Conservation (phyloP, 2,113 vertebrate genomes). For the Tor tambroides region DNA sequence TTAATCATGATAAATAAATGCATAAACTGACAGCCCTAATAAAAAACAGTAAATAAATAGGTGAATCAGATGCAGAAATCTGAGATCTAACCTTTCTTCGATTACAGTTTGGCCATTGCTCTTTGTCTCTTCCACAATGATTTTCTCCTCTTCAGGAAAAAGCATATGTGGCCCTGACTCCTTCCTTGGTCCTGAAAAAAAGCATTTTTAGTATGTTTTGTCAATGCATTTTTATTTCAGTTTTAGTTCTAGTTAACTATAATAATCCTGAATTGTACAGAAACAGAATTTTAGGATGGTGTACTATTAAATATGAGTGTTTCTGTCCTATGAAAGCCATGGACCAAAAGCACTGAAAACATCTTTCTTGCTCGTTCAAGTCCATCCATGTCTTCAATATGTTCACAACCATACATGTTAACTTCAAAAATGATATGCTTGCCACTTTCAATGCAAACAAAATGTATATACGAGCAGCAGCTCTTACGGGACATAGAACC, state of each 20-base stretch:
- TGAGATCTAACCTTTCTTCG: constrained; percentile 90
- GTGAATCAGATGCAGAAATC: background rate
- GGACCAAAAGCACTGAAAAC: background rate
- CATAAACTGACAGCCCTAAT: background rate
- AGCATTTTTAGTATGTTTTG: background rate
- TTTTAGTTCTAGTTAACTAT: background rate
- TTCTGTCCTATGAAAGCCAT: background rate
- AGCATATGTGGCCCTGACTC: constrained; percentile 91
- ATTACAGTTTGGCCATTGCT: constrained; percentile 97
- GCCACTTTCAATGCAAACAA: constrained; percentile 1
- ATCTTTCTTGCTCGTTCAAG: background rate
- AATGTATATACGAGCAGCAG: constrained; percentile 83
- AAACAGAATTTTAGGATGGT: background rate
- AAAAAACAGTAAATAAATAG: background rate
- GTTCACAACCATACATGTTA: background rate
- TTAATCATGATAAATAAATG: background rate
- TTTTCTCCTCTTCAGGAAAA: constrained; percentile 98
- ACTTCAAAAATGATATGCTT: background rate
- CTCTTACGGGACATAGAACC: constrained; percentile 97
- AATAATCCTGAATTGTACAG: background rate
- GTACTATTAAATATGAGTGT: background rate
- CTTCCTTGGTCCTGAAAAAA: constrained; percentile 85
- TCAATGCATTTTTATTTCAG: background rate
- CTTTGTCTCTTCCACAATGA: constrained; percentile 95
- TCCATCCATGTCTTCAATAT: background rate